phyloP scores from a whole-genome alignment of 2,888 invertebrate genomes.

The Diabrotica balteata region DNA sequence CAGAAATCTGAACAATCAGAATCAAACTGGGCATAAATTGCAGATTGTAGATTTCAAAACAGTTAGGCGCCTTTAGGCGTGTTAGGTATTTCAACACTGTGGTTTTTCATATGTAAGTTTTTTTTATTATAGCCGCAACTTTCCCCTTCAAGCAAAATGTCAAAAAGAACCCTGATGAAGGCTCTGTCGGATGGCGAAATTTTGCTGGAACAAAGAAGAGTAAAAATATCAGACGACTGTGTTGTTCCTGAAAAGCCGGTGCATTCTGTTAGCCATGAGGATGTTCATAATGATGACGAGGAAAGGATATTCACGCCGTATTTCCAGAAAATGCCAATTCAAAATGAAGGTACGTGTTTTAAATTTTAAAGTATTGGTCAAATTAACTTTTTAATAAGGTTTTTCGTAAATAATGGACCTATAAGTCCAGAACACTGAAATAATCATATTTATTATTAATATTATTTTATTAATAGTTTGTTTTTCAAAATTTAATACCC shows the following conservation, averaged over 20 bases:
- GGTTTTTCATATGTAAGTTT: not conserved
- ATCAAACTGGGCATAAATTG: no score
- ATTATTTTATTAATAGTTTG: no score
- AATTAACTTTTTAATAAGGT: not conserved
- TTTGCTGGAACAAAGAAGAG: slow-evolving; percentile 66
- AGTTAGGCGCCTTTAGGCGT: no score
- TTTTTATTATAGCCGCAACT: slow-evolving; percentile 65
- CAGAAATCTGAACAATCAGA: no score
- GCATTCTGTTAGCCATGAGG: slow-evolving; percentile 71
- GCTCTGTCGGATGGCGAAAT: slow-evolving; percentile 85
- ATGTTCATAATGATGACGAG: slow-evolving; percentile 58
- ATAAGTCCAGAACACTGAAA: no score
- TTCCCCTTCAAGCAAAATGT: slow-evolving; percentile 60
- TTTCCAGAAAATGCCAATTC: slow-evolving; percentile 63
- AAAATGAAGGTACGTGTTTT: slow-evolving; percentile 44
- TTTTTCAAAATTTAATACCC: no score
- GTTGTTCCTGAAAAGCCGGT: slow-evolving; percentile 60
- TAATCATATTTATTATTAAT: no score
- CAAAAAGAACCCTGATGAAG: slow-evolving; percentile 68
- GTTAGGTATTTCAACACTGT: no score
- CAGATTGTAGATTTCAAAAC: no score
- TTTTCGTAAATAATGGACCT: not conserved
- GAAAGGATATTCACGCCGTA: slow-evolving; percentile 51
- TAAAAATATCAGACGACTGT: slow-evolving; percentile 54
- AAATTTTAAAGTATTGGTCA: not conserved